Conservation (phyloP, 2,888 invertebrate genomes). For the Pyrgus malvae region DNA sequence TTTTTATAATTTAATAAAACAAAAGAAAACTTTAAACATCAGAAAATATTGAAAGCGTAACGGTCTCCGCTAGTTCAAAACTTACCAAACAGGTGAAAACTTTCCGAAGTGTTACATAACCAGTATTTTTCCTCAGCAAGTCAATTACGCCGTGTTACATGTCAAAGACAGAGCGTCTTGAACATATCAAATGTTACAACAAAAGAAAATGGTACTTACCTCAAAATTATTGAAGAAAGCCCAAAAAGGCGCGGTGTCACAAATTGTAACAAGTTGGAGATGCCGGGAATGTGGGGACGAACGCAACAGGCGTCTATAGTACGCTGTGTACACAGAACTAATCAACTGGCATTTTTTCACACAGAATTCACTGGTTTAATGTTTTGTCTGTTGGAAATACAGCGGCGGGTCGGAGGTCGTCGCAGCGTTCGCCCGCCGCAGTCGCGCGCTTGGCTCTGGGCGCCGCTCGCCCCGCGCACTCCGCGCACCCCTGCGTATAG, state of each 20-base stretch:
- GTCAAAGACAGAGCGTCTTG: neutral
- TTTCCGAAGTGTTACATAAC: slow-evolving; percentile 19
- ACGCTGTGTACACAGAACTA: slow-evolving; percentile 47
- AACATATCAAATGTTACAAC: slow-evolving; percentile 36
- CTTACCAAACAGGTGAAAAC: slow-evolving; percentile 13
- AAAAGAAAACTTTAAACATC: no score
- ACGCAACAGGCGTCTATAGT: slow-evolving; percentile 57
- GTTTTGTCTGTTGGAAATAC: slow-evolving; percentile 43
- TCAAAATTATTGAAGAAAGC: slow-evolving; percentile 48
- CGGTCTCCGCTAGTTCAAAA: slow-evolving; percentile 18
- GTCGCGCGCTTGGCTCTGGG: slow-evolving; percentile 68
- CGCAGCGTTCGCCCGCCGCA: slow-evolving; percentile 73
- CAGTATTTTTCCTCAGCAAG: neutral
- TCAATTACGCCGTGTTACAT: neutral
- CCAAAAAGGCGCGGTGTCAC: slow-evolving; percentile 49
- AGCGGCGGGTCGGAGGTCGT: slow-evolving; percentile 45
- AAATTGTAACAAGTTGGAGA: slow-evolving; percentile 29
- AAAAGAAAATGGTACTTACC: slow-evolving; percentile 61
- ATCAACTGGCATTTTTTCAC: slow-evolving; percentile 59
- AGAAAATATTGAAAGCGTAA: neutral
- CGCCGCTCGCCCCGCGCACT: slow-evolving; percentile 44
- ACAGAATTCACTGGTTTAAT: slow-evolving; percentile 45
- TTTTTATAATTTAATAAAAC: no score
- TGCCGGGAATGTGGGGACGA: slow-evolving; percentile 37
- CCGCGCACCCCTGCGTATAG: slow-evolving; percentile 41